phyloP scores from a whole-genome alignment of 92 coral and sea anemone genomes.

The Parazoanthus swiftii region DNA sequence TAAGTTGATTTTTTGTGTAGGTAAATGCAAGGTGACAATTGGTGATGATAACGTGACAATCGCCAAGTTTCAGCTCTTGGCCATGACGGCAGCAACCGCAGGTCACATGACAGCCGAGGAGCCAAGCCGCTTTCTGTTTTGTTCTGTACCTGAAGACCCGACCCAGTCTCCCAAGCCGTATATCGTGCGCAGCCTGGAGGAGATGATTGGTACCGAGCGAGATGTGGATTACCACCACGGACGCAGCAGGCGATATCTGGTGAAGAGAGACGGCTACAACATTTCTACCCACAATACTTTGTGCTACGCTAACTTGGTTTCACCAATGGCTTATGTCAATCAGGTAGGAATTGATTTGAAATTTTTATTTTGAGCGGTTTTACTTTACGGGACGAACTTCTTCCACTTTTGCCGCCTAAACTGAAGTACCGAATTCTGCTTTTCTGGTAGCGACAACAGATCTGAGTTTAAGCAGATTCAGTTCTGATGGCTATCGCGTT shows the following conservation, averaged over 20 bases:
- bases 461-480: too few species aligned
- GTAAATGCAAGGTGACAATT: not conserved
- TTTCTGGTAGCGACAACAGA: too few species aligned
- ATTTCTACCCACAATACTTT: conserved; percentile 31
- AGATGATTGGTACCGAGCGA: conserved; percentile 39
- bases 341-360: not conserved
- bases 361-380: too few species aligned
- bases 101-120: conserved; percentile 25
- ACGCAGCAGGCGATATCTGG: conserved; percentile 33
- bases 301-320: conserved; percentile 2
- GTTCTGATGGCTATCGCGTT: too few species aligned
- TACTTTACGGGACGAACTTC: too few species aligned
- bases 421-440: too few species aligned
- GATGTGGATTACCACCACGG: conserved; percentile 35
- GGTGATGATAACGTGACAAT: not conserved
- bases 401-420: too few species aligned
- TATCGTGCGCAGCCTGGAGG: conserved; percentile 30
- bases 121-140: conserved; percentile 10
- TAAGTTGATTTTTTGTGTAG: not conserved
- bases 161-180: conserved; percentile 26
- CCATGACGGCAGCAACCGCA: not conserved
- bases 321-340: conserved; percentile 25
- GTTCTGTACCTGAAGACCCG: conserved; percentile 26
- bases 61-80: not conserved
- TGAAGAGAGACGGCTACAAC: conserved; percentile 39